A percentile compares a stretch with the other conserved stretches of the same genome.
Evolutionary conservation across 2,113 vertebrate species (phyloP).

Genomic region (Rhabdomys dilectus): DNA sequence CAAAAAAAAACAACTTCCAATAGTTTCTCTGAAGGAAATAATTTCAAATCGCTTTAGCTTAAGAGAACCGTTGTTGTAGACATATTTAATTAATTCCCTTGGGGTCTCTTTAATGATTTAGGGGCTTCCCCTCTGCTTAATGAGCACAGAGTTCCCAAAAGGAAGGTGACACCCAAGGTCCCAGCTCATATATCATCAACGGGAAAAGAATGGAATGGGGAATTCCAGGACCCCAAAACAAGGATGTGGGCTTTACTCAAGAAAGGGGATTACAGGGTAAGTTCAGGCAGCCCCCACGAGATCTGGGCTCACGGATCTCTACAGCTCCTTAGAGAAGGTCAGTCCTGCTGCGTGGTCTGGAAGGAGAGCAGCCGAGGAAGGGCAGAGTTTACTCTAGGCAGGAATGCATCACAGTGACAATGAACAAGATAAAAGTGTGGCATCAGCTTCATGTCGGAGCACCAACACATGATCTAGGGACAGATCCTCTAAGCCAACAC

Average conservation of each 20-base stretch:
- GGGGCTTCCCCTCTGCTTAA: slow-evolving; percentile 31
- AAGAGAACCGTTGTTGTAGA: slow-evolving; percentile 18
- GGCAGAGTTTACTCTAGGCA: not conserved
- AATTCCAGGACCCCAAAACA: not conserved
- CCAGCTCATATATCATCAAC: slow-evolving; percentile 7
- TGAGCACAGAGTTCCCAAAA: slow-evolving; percentile 52
- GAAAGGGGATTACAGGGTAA: not conserved
- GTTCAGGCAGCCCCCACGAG: too few species aligned
- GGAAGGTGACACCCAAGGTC: slow-evolving; percentile 14
- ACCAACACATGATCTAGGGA: not conserved
- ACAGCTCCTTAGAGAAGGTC: not conserved
- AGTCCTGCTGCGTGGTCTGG: not conserved
- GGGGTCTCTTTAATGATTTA: slow-evolving; percentile 49
- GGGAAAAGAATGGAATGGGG: not conserved
- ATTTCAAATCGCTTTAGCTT: slow-evolving; percentile 45
- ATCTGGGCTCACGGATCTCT: not conserved
- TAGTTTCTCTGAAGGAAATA: slow-evolving; percentile 25
- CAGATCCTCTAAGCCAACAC: not conserved
- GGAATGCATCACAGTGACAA: not conserved
- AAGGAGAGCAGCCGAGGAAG: not conserved
- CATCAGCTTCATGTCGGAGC: not conserved
- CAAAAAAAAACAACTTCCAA: not conserved
- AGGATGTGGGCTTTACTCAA: not conserved
- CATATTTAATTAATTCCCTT: slow-evolving; percentile 57
- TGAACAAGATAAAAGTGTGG: not conserved